Conservation (phyloP, 2,113 vertebrate genomes). For the Rhodinocichla rosea region DNA sequence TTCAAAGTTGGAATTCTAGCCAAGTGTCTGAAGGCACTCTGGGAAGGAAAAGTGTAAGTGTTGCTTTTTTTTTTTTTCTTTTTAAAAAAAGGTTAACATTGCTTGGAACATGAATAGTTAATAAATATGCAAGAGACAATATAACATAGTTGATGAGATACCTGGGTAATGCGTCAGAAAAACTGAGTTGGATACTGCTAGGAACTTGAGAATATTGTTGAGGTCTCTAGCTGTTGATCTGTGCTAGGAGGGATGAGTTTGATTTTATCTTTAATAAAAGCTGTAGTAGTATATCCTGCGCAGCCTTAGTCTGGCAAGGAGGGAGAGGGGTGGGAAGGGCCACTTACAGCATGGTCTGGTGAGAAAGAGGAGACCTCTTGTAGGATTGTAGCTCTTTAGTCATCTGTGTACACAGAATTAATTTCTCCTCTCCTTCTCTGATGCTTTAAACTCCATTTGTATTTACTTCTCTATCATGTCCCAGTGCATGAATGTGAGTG, state of each 20-base stretch:
- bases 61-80: not conserved
- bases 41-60: not conserved
- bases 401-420: not conserved
- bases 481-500: rapidly evolving
- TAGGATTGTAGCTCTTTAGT: not conserved
- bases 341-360: not conserved
- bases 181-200: not conserved
- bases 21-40: not conserved
- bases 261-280: not conserved
- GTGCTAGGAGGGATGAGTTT: not conserved
- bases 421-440: not conserved
- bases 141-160: not conserved
- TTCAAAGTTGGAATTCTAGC: not conserved
- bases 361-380: not conserved
- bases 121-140: not conserved
- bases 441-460: not conserved
- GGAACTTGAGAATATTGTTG: not conserved
- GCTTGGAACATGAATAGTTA: not conserved
- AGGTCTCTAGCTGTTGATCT: not conserved
- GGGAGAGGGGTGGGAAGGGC: not conserved
- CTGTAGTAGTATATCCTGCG: not conserved
- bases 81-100: not conserved
- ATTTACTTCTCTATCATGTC: not conserved
- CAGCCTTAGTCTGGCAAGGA: not conserved
- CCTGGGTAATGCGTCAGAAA: not conserved